Evolutionary conservation across 2,888 invertebrate species (phyloP), one percentile per base, ranked within the genome.

Genomic region (Sminthurinus aureus): DNA sequence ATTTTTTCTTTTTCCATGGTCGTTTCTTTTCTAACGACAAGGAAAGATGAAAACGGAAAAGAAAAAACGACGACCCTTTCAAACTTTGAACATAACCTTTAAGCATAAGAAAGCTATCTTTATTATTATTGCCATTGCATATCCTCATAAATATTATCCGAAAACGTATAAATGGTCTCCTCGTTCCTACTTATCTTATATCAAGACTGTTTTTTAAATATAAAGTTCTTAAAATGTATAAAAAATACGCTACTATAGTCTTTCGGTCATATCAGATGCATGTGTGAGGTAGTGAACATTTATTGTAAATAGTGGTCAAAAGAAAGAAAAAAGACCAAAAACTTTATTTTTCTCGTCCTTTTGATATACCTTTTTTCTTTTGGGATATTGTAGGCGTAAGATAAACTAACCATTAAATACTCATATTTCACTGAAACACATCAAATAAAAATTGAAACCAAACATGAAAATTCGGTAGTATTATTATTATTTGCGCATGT

Each of bases 1-100:
- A 84, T 84, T 84, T 84, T 82, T 79, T 82, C 78, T 66, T 75
- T 80, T 24, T 58, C 78, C 64, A 15, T 79, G 26, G n/a, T 76
- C 76, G n/a, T 52, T 51, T 76, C 15, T 76, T 76, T 58, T 22
- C 52, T 52, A 11, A 26, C 50, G n/a, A 22, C n/a, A 26, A 75
- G 24, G 24, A 26, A 75, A 9, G 50, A 74, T 13, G 74, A 38
- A 38, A 38, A 38, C 38, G 38, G 38, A 6, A 38, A 38, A 38
- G 38, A 38, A 38, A 38, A 38, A 38, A 69, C 69, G 20, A 22
- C 69, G 2, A 69, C 52, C 80, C 67, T 80, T 80, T 80, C 69
- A 51, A 80, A 80, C 26, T 80, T 80, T 51, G 66, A 80, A 80
- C 20, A 80, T 80, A 80, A 80, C 67, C 71, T 71, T 51, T 69